Evolutionary conservation across 2,888 invertebrate genomes (phyloP), one percentile per base, ranked within the genome.

Genomic region (Eurois occulta): DNA sequence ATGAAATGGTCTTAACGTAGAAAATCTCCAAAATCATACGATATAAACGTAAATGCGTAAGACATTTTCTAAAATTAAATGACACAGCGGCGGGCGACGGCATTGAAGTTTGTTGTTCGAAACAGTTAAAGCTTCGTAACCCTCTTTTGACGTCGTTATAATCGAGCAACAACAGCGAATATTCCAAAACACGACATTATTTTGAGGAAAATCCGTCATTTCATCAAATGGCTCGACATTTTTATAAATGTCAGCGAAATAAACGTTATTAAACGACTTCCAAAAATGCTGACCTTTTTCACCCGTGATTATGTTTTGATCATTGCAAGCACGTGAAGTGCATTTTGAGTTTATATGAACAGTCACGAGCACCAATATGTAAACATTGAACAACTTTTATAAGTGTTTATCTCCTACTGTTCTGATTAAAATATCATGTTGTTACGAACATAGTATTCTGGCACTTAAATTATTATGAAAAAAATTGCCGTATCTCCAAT

Each of bases 181-280:
- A 74, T 67, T 38, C 62, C 58, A 81, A 75, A 84, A 76, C 64
- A 52, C 62, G 55, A 72, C 71, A 73, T 72, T 72, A 72, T 48
- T 85, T 73, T 41, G 41, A 64, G 76, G 79, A 69, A 85, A 88
- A 84, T 86, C 71, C 81, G 86, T 86, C 74, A 82, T 85, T 80
- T 72, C 38, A 24, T 66, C 46, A 72, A 84, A 78, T 77, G 80
- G 48, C 68, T 69, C 68, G 75, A 72, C 80, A 84, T 87, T 86
- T 79, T 80, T 66, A 46, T 74, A 81, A 87, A 84, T 86, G 84
- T 65, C 82, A 69, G 58, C n/a, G 13, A 7, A 52, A 60, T 72
- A 72, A 86, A 83, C 79, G 78, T 58, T 76, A 68, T 71, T 72
- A 77, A 77, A 83, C 62, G 75, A 77, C 62, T 62, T 69, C 62